Evolutionary conservation across 2,888 invertebrate species (phyloP).

Genomic region (Cataglyphis altisquamis): DNA sequence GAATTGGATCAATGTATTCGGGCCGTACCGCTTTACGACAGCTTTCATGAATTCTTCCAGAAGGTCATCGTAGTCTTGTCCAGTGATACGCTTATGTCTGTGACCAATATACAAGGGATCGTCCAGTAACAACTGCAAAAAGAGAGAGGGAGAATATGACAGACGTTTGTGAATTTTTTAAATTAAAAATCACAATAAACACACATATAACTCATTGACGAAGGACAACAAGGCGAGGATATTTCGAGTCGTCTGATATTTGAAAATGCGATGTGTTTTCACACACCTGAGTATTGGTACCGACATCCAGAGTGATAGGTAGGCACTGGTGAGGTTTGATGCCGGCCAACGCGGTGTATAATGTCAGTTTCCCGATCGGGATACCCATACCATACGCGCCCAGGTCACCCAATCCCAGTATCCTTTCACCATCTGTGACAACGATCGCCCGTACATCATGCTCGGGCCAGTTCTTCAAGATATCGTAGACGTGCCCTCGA

Average conservation of each 20-base stretch:
- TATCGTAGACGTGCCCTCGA: constrained; percentile 97
- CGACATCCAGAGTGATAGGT: constrained; percentile 97
- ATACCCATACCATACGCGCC: constrained; percentile 99
- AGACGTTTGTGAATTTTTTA: background rate
- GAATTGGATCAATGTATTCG: constrained; percentile 96
- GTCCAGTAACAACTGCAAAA: constrained; percentile 90
- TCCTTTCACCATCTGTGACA: constrained; percentile 99
- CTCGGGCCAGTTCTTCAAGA: constrained; percentile 98
- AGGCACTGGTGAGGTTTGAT: constrained; percentile 98
- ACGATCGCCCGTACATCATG: constrained; percentile 95
- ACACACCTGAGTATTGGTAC: constrained; percentile 92
- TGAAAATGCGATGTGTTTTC: background rate
- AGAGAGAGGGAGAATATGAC: background rate
- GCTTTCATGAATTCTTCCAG: constrained; percentile 99
- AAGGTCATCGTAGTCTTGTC: constrained; percentile 95
- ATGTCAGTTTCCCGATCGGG: constrained; percentile 97
- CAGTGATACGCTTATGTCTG: constrained; percentile 93
- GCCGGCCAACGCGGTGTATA: constrained; percentile 99
- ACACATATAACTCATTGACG: background rate
- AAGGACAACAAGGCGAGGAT: background rate
- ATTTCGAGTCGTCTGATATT: background rate
- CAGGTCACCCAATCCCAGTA: constrained; percentile 98
- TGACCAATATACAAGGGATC: constrained; percentile 99
- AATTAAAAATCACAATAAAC: background rate
- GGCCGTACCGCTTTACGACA: constrained; percentile 93